A percentile compares a stretch with the other conserved stretches of the same genome.
phyloP scores from a whole-genome alignment of 2,888 invertebrate genomes.

The Gonocerus acuteangulatus region DNA sequence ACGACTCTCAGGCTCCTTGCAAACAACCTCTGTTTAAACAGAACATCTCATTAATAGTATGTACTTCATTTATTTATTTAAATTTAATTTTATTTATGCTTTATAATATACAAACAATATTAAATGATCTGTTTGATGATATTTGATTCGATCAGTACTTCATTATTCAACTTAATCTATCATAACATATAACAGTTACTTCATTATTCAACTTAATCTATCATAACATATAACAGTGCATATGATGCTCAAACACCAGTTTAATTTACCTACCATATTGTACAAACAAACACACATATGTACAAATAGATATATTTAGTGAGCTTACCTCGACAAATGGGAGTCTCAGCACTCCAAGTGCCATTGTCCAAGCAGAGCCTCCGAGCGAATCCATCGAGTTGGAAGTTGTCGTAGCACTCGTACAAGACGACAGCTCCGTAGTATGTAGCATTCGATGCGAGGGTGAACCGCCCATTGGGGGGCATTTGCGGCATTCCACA shows the following conservation, averaged over 20 bases:
- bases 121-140: not conserved
- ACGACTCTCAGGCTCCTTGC: constrained; percentile 59
- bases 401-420: constrained; percentile 72
- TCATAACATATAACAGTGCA: no score
- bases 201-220: no score
- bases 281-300: no score
- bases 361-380: constrained; percentile 79
- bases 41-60: not conserved
- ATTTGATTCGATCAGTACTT: no score
- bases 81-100: not conserved
- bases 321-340: constrained; percentile 65
- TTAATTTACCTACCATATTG: no score
- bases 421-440: constrained; percentile 80
- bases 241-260: no score
- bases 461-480: constrained; percentile 64
- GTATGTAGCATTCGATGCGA: constrained; percentile 80
- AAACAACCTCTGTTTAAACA: constrained; percentile 59
- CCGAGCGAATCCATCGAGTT: constrained; percentile 73
- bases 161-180: no score
- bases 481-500: constrained; percentile 69
- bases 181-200: no score
- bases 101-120: not conserved
- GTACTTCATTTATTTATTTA: not conserved
- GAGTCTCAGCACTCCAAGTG: constrained; percentile 80
- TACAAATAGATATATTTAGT: no score